Base-by-base conservation (phyloP, 1,140 invertebrate genomes). In the Nasonia longicornis region DNA sequence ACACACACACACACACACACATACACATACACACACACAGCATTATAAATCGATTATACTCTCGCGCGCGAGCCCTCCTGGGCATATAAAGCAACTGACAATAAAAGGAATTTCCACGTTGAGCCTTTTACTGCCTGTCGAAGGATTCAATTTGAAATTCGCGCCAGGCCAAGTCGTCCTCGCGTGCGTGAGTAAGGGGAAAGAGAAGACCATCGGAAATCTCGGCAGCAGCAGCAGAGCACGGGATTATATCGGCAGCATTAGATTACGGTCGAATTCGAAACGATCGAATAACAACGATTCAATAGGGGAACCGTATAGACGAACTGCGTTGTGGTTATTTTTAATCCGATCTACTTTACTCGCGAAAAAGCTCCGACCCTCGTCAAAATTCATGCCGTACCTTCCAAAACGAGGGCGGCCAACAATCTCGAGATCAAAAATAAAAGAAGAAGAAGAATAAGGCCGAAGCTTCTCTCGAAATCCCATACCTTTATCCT, bases 1-100 rank as follows among this genome's bases (percentile, higher is more conserved):
- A 14, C 12, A 35, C n/a, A 48, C 7, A 1, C 38, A 38, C 8
- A 38, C 38, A 1, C 38, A 10, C 38, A 38, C 20, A 14, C 12
- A 35, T 0, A 10, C 38, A 38, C 38, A 38, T 6, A 10, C 38
- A 10, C 38, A 42, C 20, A 14, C 12, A 35, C n/a, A 48, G 66
- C 38, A 22, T 78, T 78, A 52, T 78, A 78, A 78, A 78, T 78
- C 66, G 64, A 70, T 78, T 78, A 70, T 70, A 78, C 35, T 48
- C 26, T 72, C 48, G 48, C 48, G 48, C 48, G 2, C 48, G 11
- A 3, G 16, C 4, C 11, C 14, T 10, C 6, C 7, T 8, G 38
- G 38, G 8, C 38, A 42, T 42, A 42, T 11, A 42, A 42, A 42
- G 38, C 38, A 42, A 42, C 45, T 48, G 14, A 70, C 20, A 77